phyloP scores from a whole-genome alignment of 2,888 invertebrate genomes.

The Drosophila putrida region DNA sequence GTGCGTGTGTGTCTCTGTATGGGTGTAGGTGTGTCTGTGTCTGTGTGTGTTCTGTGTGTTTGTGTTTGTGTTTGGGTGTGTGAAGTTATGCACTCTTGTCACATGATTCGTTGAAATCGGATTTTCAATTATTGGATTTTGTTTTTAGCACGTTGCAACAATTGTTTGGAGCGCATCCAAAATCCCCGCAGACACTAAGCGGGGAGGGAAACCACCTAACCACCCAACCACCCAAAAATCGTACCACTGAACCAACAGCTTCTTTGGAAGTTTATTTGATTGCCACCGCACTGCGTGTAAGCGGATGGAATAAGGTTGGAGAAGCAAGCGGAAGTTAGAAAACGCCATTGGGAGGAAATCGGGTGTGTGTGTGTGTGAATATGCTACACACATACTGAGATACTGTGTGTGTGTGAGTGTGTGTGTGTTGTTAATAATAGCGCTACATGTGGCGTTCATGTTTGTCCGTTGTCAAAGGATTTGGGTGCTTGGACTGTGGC shows the following conservation, averaged over 20 bases:
- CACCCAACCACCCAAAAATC: neutral
- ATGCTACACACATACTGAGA: slow-evolving; percentile 10
- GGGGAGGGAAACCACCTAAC: neutral
- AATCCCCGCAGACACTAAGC: neutral
- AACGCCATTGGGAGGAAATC: neutral
- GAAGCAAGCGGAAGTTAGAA: neutral
- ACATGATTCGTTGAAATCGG: slow-evolving; percentile 32
- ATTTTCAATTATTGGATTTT: slow-evolving; percentile 83
- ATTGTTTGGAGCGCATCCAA: slow-evolving; percentile 44
- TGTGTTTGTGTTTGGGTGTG: slow-evolving; percentile 10
- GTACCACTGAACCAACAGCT: slow-evolving; percentile 5
- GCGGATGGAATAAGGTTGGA: slow-evolving; percentile 1
- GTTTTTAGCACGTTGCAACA: slow-evolving; percentile 54
- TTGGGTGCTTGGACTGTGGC: slow-evolving; percentile 47
- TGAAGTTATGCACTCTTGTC: slow-evolving; percentile 33
- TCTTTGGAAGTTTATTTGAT: slow-evolving; percentile 46
- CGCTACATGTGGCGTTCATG: slow-evolving; percentile 47
- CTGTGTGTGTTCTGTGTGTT: neutral
- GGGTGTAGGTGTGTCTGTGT: slow-evolving; percentile 1
- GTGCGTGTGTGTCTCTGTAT: slow-evolving; percentile 1
- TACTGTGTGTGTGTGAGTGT: slow-evolving; percentile 1
- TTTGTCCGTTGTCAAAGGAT: slow-evolving; percentile 59
- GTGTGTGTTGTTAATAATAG: slow-evolving; percentile 40
- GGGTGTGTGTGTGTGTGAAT: neutral
- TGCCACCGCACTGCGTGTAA: slow-evolving; percentile 23